Conservation (phyloP, 1,140 invertebrate species). For the Octopus sinensis region DNA sequence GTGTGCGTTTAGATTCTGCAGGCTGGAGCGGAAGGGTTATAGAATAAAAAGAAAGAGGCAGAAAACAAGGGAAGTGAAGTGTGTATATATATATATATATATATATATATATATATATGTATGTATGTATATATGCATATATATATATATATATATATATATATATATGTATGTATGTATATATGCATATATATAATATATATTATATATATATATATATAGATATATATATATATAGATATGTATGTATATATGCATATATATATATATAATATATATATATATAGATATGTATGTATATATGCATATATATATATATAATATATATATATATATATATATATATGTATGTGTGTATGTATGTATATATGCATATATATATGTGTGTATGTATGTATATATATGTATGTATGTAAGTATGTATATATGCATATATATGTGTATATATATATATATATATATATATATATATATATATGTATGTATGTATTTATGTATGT, state of each 20-base stretch:
- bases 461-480: conserved; percentile 4
- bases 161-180: neutral
- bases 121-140: neutral
- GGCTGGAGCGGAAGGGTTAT: too few relatives aligned
- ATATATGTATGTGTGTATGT: neutral
- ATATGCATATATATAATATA: neutral
- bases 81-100: neutral
- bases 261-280: neutral
- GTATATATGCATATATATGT: neutral
- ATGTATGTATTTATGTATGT: neutral
- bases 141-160: neutral
- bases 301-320: neutral
- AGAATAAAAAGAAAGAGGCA: neutral
- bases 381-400: neutral
- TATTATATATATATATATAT: neutral
- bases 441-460: conserved; percentile 5
- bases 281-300: neutral
- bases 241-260: neutral
- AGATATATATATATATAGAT: neutral
- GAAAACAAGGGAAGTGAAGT: neutral
- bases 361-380: neutral
- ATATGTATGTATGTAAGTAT: neutral
- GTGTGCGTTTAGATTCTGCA: too few relatives aligned
- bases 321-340: neutral
- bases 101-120: neutral